These are phyloP conservation scores for Mantis religiosa DNA, from an alignment of 2,888 invertebrate genomes.

Conservation along the genomic window DNA sequence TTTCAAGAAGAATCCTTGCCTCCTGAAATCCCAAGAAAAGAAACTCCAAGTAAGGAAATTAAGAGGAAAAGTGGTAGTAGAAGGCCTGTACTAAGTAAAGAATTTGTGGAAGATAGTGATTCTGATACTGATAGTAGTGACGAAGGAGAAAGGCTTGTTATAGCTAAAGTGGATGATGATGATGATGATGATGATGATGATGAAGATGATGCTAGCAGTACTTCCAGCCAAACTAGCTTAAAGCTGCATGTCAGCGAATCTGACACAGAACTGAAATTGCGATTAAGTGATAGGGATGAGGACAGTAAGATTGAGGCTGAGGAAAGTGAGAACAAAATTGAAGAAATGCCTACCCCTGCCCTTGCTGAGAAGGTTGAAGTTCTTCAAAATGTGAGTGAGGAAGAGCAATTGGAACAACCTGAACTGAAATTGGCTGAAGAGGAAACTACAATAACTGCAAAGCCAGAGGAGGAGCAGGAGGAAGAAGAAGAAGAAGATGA, in stretches of 20 bases:
- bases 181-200: background rate
- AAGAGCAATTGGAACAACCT: background rate
- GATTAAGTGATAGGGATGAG: conserved; percentile 4
- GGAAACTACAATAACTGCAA: background rate
- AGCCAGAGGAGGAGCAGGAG: background rate
- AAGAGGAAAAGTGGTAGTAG: conserved; percentile 35
- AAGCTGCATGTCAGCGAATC: conserved; percentile 2
- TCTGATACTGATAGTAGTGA: conserved; percentile 55
- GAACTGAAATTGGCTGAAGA: background rate
- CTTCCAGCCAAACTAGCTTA: conserved; percentile 5
- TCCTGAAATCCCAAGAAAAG: background rate
- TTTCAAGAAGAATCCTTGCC: background rate
- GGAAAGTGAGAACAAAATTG: background rate
- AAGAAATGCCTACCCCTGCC: background rate
- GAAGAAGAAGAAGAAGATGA: background rate
- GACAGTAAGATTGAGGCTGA: background rate
- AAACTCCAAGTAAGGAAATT: background rate
- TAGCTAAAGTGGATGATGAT: conserved; percentile 47
- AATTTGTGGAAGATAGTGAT: conserved; percentile 54
- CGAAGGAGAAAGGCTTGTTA: conserved; percentile 58
- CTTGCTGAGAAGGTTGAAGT: background rate
- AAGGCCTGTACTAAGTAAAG: conserved; percentile 38
- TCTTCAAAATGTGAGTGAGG: background rate
- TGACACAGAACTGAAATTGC: background rate
- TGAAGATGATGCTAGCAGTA: conserved; percentile 8